Evolutionary conservation across 30 jellyfish, hydroid and myxozoan species (phyloP).

Genomic region (Pelagia noctiluca): DNA sequence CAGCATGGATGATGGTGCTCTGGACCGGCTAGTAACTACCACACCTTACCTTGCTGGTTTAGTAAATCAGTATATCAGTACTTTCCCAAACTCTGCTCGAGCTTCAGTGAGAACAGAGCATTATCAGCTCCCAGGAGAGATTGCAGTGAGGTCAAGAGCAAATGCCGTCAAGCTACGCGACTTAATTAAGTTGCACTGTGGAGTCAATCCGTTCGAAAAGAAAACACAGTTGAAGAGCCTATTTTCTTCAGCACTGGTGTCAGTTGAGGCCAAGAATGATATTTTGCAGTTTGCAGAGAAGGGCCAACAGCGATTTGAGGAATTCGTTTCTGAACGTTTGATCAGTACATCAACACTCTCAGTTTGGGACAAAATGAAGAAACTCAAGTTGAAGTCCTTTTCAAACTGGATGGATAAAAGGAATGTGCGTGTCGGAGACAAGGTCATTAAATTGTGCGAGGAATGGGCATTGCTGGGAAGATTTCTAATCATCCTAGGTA

Average conservation of each 20-base stretch:
- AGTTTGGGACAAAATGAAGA: slow-evolving; percentile 20
- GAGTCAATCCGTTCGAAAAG: slow-evolving; percentile 7
- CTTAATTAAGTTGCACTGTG: slow-evolving; percentile 19
- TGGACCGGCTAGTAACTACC: slow-evolving; percentile 27
- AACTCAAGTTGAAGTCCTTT: slow-evolving; percentile 16
- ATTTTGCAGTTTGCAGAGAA: slow-evolving; percentile 24
- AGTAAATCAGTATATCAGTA: slow-evolving; percentile 14
- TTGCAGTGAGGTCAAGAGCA: slow-evolving; percentile 22
- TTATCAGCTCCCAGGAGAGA: slow-evolving; percentile 17
- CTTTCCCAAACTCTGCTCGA: slow-evolving; percentile 7
- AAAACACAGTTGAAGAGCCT: slow-evolving; percentile 26
- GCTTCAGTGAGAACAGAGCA: slow-evolving; percentile 14
- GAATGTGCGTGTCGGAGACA: background rate
- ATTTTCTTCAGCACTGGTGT: slow-evolving; percentile 17
- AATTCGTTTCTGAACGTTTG: slow-evolving; percentile 17
- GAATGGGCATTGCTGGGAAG: background rate
- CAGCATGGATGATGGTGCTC: slow-evolving; percentile 21
- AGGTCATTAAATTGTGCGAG: slow-evolving; percentile 8
- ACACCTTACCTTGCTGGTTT: slow-evolving; percentile 20
- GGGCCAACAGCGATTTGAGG: slow-evolving; percentile 22
- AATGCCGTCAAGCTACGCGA: slow-evolving; percentile 16
- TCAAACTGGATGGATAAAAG: slow-evolving; percentile 24
- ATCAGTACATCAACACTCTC: slow-evolving; percentile 16
- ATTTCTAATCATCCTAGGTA: slow-evolving; percentile 2
- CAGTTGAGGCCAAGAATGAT: slow-evolving; percentile 13